Conservation (phyloP, 2,888 invertebrate genomes). For the Limnephilus lunatus region DNA sequence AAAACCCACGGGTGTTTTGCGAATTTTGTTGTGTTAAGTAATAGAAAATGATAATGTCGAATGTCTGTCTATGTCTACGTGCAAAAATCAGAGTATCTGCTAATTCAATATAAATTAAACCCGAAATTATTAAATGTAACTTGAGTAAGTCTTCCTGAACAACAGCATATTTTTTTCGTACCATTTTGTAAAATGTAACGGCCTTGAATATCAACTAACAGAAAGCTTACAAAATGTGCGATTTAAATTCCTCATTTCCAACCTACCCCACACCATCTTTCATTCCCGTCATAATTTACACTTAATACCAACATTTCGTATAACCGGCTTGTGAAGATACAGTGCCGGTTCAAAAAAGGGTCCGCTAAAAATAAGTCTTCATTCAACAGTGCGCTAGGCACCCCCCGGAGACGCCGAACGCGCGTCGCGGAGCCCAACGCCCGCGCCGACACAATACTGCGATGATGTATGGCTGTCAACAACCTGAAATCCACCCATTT, state of each 20-base stretch:
- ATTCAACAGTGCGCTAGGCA: not conserved
- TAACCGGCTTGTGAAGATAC: not conserved
- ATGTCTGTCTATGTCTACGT: too few species aligned
- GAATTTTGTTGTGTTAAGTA: not conserved
- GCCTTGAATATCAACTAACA: not conserved
- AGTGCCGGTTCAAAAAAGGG: constrained; percentile 9
- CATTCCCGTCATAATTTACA: constrained; percentile 6
- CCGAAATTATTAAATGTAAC: too few species aligned
- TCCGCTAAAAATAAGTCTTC: constrained; percentile 22
- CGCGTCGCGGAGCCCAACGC: not conserved
- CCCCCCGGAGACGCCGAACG: not conserved
- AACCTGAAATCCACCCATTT: constrained; percentile 25
- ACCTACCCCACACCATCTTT: not conserved
- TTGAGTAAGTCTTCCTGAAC: too few species aligned
- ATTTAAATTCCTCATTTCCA: not conserved
- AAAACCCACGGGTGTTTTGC: not conserved
- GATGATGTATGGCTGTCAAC: constrained; percentile 43
- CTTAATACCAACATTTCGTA: constrained; percentile 13
- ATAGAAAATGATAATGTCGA: not conserved
- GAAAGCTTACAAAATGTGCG: not conserved
- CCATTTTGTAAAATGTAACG: not conserved
- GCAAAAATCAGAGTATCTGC: too few species aligned
- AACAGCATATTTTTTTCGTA: too few species aligned
- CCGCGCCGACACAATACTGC: not conserved
- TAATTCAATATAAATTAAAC: too few species aligned